Conservation (phyloP, 2,113 vertebrate genomes). For the Platycercus adscitus region DNA sequence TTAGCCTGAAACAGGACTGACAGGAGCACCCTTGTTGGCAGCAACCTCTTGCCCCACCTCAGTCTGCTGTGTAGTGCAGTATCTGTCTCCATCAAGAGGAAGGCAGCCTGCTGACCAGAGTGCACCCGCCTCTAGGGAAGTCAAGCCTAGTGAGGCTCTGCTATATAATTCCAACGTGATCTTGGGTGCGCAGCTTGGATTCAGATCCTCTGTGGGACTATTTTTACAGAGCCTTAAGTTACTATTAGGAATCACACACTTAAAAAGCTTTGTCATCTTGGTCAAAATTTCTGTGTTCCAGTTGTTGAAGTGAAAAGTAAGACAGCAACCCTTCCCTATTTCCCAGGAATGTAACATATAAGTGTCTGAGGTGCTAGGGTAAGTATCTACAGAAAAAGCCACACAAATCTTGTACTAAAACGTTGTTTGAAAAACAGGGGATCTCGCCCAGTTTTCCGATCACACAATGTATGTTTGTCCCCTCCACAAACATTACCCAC, state of each 20-base stretch:
- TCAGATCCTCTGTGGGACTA: not conserved
- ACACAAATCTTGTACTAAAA: not conserved
- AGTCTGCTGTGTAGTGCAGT: not conserved
- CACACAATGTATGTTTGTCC: not conserved
- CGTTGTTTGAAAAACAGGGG: not conserved
- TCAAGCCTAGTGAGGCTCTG: not conserved
- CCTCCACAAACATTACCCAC: not conserved
- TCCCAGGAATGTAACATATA: not conserved
- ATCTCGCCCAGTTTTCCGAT: not conserved
- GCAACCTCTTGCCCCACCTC: not conserved
- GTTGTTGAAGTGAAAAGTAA: not conserved
- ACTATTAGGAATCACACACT: not conserved
- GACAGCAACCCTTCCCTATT: not conserved
- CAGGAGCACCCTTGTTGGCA: not conserved
- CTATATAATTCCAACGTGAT: fast-evolving
- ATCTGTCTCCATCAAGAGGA: not conserved
- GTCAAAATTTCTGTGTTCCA: not conserved
- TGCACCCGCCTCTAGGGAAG: fast-evolving
- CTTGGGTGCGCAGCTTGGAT: not conserved
- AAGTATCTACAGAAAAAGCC: not conserved
- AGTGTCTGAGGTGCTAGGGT: not conserved
- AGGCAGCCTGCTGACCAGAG: not conserved
- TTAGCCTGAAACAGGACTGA: not conserved
- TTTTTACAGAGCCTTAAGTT: not conserved
- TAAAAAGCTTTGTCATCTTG: not conserved